Percentiles rank a stretch among this genome's conserved stretches.
phyloP scores from a whole-genome alignment of 2,888 invertebrate species.

The Lacanobia wlatinum region DNA sequence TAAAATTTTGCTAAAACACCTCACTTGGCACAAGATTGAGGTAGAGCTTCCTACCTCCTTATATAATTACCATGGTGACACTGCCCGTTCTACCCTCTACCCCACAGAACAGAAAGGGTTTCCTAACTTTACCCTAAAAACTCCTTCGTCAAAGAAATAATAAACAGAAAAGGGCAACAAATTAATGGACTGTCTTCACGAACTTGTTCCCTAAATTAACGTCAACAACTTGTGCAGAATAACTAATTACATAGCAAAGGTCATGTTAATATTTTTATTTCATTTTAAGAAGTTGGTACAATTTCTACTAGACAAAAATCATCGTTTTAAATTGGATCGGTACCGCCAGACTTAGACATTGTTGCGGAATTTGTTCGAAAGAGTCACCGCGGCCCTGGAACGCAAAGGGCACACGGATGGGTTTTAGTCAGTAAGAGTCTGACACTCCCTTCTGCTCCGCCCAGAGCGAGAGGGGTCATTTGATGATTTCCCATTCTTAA shows the following conservation, averaged over 20 bases:
- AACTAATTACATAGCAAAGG: slow-evolving; percentile 14
- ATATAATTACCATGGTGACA: neutral
- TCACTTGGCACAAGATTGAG: neutral
- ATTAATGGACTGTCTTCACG: slow-evolving; percentile 7
- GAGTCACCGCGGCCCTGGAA: too few relatives aligned
- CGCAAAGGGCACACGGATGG: too few relatives aligned
- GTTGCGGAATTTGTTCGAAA: too few relatives aligned
- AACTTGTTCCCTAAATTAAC: slow-evolving; percentile 39
- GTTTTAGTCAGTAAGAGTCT: too few relatives aligned
- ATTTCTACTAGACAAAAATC: too few relatives aligned
- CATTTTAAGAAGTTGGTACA: too few relatives aligned
- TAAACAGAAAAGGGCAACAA: slow-evolving; percentile 1
- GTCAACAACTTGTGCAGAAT: slow-evolving; percentile 27
- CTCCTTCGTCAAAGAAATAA: slow-evolving; percentile 15
- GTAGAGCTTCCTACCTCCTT: neutral
- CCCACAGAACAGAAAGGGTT: neutral
- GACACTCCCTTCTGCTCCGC: too few relatives aligned
- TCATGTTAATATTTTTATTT: slow-evolving; percentile 26
- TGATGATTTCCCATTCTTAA: too few relatives aligned
- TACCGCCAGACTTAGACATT: too few relatives aligned
- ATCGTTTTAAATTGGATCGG: too few relatives aligned
- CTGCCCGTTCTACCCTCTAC: neutral
- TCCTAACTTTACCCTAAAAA: neutral
- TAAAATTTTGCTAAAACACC: neutral
- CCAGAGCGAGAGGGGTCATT: too few relatives aligned